phyloP scores from a whole-genome alignment of 2,888 invertebrate species.

The Himalopsyche tibetana region DNA sequence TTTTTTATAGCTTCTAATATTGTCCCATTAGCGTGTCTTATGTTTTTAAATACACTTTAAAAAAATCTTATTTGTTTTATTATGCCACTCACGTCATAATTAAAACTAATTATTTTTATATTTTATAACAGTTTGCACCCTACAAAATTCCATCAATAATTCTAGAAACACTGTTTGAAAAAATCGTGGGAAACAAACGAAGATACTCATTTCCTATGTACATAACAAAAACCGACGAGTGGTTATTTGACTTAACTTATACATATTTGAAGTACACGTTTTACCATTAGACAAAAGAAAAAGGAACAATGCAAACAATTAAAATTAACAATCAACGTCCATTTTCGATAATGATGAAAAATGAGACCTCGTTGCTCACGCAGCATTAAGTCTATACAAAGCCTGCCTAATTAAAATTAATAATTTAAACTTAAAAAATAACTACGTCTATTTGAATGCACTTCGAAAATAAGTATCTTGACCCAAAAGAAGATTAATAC shows the following conservation, averaged over 20 bases:
- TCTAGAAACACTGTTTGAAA: background rate
- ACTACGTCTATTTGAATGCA: too few relatives aligned
- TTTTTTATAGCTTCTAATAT: too few relatives aligned
- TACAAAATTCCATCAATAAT: background rate
- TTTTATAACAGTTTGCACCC: background rate
- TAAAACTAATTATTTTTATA: too few relatives aligned
- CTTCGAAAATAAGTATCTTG: too few relatives aligned
- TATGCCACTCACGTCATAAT: too few relatives aligned
- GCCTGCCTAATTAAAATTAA: background rate
- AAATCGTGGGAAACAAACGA: background rate
- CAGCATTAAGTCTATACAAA: conserved; percentile 12
- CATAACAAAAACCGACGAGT: background rate
- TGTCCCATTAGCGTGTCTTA: too few relatives aligned
- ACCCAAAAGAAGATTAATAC: too few relatives aligned
- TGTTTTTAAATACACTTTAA: too few relatives aligned
- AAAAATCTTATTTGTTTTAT: too few relatives aligned
- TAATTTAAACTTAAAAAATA: background rate
- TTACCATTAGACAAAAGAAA: conserved; percentile 11
- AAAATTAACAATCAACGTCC: conserved; percentile 20
- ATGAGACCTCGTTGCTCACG: conserved; percentile 22
- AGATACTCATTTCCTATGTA: conserved; percentile 9
- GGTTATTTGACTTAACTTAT: background rate
- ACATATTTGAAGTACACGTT: background rate
- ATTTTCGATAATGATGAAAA: conserved; percentile 27
- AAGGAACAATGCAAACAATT: conserved; percentile 30